These are phyloP conservation scores for Tigriopus californicus DNA, from an alignment of 2,888 invertebrate species.

Conservation along the genomic window DNA sequence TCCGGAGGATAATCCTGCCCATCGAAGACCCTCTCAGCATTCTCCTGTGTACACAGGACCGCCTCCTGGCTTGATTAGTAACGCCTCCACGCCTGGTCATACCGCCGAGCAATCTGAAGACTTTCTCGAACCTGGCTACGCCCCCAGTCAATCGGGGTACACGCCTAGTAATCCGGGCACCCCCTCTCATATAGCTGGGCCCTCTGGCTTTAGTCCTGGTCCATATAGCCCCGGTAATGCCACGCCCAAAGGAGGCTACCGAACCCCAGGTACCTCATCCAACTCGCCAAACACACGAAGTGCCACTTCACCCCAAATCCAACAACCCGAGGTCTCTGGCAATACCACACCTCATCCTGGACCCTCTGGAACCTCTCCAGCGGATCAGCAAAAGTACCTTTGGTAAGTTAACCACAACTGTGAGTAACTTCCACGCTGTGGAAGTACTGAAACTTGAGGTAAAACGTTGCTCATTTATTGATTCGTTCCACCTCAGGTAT, in stretches of 20 bases:
- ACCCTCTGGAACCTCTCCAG: conserved; percentile 2
- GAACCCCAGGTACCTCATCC: neutral
- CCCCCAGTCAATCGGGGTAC: neutral
- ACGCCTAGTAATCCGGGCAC: neutral
- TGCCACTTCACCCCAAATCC: conserved; percentile 5
- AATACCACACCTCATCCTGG: conserved; percentile 14
- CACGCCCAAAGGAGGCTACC: neutral
- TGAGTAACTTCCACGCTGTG: no score
- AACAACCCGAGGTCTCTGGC: conserved; percentile 8
- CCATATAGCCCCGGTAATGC: conserved; percentile 2
- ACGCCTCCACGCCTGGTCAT: conserved; percentile 4
- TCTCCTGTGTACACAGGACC: conserved; percentile 2
- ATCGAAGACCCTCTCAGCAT: neutral
- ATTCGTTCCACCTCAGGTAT: neutral
- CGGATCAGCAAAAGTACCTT: neutral
- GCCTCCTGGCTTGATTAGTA: neutral
- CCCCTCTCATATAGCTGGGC: neutral
- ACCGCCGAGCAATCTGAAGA: no score
- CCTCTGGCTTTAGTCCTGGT: no score
- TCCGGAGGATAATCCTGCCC: neutral
- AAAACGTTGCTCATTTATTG: no score
- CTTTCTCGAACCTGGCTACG: neutral
- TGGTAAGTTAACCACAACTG: neutral
- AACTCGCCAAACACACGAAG: neutral
- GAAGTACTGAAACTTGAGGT: no score